Evolutionary conservation across 2,113 vertebrate genomes (phyloP).

Genomic region (Stercorarius parasiticus): DNA sequence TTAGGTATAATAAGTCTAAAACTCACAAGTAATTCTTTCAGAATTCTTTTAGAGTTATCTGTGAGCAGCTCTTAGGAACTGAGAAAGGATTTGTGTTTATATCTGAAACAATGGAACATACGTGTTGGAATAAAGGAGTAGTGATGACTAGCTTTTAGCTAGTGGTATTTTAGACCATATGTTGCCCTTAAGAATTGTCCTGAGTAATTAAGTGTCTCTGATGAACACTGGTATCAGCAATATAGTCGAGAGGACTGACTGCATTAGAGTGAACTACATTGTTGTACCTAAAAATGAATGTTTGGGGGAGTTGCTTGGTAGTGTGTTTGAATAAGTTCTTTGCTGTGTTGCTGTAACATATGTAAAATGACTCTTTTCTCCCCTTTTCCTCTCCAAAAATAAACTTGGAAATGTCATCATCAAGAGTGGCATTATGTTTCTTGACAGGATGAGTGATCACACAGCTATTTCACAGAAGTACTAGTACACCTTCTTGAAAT

Average conservation of each 20-base stretch:
- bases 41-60: background rate
- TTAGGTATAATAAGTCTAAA: background rate
- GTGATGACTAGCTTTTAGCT: background rate
- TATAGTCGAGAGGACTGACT: background rate
- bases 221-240: background rate
- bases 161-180: background rate
- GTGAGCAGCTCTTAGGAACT: background rate
- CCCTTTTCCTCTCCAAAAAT: background rate
- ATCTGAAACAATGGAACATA: background rate
- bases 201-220: background rate
- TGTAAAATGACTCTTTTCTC: background rate
- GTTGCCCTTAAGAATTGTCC: background rate
- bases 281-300: background rate
- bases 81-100: background rate
- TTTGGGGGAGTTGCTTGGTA: background rate
- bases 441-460: conserved; percentile 17
- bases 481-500: background rate
- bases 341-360: background rate
- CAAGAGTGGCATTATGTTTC: background rate
- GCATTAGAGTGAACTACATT: background rate
- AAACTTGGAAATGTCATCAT: conserved; percentile 26
- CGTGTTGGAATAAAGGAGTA: background rate
- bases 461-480: background rate
- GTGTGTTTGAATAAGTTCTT: background rate
- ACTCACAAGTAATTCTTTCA: background rate